A percentile compares a stretch with the other conserved stretches of the same genome.
Conservation (phyloP, 2,113 vertebrate genomes). For the Sciurus niger region DNA sequence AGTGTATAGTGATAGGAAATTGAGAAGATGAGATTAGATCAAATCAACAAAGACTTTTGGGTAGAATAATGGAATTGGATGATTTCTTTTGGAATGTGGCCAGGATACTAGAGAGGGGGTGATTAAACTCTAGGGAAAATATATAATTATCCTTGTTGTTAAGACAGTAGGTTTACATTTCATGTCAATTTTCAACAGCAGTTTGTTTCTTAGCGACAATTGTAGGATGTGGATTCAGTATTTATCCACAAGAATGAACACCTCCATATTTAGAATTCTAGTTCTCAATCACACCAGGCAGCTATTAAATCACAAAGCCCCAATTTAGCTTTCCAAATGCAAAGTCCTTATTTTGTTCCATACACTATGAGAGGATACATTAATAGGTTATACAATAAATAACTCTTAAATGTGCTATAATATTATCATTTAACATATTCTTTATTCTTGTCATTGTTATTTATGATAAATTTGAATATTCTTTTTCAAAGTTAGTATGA, state of each 20-base stretch:
- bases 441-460: not conserved
- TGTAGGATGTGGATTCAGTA: conserved; percentile 62
- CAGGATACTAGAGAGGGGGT: conserved; percentile 72
- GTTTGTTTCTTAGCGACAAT: conserved; percentile 61
- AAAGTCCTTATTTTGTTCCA: conserved; percentile 14
- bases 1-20: conserved; percentile 65
- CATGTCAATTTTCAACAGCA: conserved; percentile 77
- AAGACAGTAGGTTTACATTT: conserved; percentile 81
- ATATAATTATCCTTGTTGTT: conserved; percentile 83
- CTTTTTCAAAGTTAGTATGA: conserved; percentile 36
- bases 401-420: not conserved
- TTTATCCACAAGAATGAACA: conserved; percentile 73
- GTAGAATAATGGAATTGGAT: conserved; percentile 76
- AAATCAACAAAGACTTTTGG: conserved; percentile 78
- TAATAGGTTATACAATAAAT: conserved; percentile 45
- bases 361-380: not conserved
- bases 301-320: conserved; percentile 55
- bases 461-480: conserved; percentile 37
- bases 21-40: conserved; percentile 82
- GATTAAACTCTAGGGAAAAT: conserved; percentile 83
- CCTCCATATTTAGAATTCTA: conserved; percentile 66
- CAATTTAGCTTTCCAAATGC: conserved; percentile 62
- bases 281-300: conserved; percentile 17
- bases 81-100: conserved; percentile 80
- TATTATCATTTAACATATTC: not conserved